Evolutionary conservation across 1,140 invertebrate genomes (phyloP).

Genomic region (Achatina immaculata): DNA sequence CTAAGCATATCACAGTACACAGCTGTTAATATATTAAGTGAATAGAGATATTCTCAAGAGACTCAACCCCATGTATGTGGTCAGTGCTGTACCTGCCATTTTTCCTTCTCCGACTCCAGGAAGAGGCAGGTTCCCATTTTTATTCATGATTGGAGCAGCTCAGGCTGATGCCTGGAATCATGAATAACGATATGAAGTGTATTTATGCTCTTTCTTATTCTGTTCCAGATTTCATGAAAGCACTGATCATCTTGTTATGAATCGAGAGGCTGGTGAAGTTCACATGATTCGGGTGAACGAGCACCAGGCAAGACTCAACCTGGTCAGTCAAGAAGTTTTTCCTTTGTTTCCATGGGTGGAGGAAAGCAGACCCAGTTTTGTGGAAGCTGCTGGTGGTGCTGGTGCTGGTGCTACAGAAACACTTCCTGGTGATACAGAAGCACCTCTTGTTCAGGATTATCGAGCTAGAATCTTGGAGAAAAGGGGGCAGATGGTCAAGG

Average conservation of each 20-base stretch:
- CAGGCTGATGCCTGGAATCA: no score
- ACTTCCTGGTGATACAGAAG: neutral
- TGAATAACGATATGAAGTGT: no score
- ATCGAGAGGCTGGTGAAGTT: neutral
- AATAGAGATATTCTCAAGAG: no score
- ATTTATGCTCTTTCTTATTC: no score
- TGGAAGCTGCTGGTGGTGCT: neutral
- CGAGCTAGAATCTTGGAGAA: neutral
- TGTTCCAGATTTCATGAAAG: conserved; percentile 21
- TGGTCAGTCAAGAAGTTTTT: conserved; percentile 24
- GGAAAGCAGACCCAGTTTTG: neutral
- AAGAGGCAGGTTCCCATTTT: no score
- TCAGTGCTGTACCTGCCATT: no score
- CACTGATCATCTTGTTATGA: conserved; percentile 33
- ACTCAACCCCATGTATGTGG: no score
- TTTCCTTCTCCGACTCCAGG: no score
- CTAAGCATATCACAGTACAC: no score
- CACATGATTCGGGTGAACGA: conserved; percentile 12
- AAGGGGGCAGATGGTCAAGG: neutral
- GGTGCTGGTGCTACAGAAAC: neutral
- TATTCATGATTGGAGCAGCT: no score
- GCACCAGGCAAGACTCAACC: conserved; percentile 24
- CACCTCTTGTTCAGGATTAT: neutral
- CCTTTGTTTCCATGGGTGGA: conserved; percentile 16
- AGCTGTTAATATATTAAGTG: no score